Evolutionary conservation across 1,140 invertebrate genomes (phyloP).

Genomic region (Pseudobourletiella spinata): DNA sequence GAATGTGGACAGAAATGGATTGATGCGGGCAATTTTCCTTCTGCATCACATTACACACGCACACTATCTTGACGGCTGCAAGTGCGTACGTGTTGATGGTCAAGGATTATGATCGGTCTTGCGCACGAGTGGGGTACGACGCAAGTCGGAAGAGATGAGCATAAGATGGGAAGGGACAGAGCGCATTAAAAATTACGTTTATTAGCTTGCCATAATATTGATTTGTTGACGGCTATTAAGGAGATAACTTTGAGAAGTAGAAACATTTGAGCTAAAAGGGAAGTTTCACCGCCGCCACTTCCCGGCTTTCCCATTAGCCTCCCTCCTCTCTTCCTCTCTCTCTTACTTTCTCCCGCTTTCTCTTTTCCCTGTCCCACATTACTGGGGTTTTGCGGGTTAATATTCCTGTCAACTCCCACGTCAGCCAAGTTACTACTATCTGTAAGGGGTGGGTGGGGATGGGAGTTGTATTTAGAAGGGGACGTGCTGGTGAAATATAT

Average conservation of each 20-base stretch:
- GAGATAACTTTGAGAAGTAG: conserved; percentile 26
- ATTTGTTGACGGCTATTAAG: conserved; percentile 27
- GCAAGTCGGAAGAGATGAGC: neutral
- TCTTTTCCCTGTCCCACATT: no score
- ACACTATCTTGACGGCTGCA: neutral
- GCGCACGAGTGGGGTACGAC: neutral
- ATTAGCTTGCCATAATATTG: conserved; percentile 29
- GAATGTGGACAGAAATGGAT: neutral
- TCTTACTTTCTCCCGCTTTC: neutral
- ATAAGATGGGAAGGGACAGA: neutral
- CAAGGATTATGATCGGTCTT: no score
- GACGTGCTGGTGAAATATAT: no score
- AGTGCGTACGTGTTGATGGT: neutral
- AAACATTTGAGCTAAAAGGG: conserved; percentile 27
- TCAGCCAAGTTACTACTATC: no score
- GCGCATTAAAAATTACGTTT: conserved; percentile 6
- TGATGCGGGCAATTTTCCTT: neutral
- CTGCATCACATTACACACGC: neutral
- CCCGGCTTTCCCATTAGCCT: conserved; percentile 4
- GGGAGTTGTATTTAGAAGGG: no score
- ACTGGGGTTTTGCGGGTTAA: no score
- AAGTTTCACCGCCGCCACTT: conserved; percentile 14
- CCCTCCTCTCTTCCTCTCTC: conserved; percentile 1
- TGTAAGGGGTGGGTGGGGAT: no score
- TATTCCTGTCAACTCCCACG: no score